phyloP scores from a whole-genome alignment of 2,113 vertebrate genomes.

The Arizona elegans region DNA sequence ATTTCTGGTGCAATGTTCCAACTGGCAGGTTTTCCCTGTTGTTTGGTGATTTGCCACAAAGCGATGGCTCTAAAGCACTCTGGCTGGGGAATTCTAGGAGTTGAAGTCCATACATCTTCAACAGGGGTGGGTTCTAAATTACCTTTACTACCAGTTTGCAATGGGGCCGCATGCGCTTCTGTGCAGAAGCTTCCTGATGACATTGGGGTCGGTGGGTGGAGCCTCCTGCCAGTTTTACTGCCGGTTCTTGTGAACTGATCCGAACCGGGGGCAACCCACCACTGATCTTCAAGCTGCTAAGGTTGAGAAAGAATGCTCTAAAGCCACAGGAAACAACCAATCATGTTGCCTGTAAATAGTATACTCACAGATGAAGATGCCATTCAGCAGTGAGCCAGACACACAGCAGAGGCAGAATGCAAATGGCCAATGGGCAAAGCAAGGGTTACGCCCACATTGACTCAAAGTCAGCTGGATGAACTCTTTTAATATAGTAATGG shows the following conservation, averaged over 20 bases:
- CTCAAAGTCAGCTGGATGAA: not conserved
- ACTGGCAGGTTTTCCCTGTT: not conserved
- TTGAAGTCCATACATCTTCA: not conserved
- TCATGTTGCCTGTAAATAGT: not conserved
- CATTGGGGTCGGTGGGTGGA: no score
- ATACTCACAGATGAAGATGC: not conserved
- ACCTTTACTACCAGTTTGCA: no score
- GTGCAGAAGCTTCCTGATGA: no score
- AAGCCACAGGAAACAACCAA: not conserved
- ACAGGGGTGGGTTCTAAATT: not conserved
- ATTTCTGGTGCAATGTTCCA: not conserved
- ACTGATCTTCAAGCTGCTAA: not conserved
- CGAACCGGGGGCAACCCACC: no score
- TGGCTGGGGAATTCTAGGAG: not conserved
- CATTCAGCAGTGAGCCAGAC: not conserved
- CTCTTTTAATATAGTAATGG: not conserved
- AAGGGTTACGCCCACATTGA: not conserved
- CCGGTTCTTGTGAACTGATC: no score
- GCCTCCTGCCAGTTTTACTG: no score
- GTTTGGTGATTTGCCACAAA: not conserved
- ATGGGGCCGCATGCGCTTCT: no score
- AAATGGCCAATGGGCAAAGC: not conserved
- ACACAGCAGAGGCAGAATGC: not conserved
- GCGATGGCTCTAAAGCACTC: not conserved
- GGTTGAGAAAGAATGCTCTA: not conserved